Conservation (phyloP, 2,797 vertebrate species). For the Sebastes steindachneri region DNA sequence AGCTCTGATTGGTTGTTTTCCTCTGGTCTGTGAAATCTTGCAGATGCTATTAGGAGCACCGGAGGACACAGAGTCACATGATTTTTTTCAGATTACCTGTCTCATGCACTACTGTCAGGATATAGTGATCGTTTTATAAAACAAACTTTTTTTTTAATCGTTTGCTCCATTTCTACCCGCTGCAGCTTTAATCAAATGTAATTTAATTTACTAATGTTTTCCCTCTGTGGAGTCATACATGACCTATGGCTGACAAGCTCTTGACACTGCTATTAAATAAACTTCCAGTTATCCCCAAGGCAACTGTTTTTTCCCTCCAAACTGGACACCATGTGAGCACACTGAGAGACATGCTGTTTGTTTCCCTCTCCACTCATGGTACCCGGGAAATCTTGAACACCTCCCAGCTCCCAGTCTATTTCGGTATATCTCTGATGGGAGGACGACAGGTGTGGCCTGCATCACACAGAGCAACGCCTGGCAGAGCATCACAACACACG, state of each 20-base stretch:
- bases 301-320: slow-evolving; percentile 8
- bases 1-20: too few species aligned
- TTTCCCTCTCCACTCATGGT: slow-evolving; percentile 16
- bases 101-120: too few species aligned
- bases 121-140: too few species aligned
- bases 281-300: not conserved
- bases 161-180: too few species aligned
- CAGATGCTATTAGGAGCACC: too few species aligned
- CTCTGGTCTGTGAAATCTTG: too few species aligned
- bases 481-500: slow-evolving; percentile 40
- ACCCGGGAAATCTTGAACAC: slow-evolving; percentile 44
- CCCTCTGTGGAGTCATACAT: not conserved
- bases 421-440: slow-evolving; percentile 59
- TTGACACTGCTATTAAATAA: not conserved
- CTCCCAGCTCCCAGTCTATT: slow-evolving; percentile 67
- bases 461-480: slow-evolving; percentile 29
- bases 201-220: too few species aligned
- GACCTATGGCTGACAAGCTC: accelerated
- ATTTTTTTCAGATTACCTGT: too few species aligned
- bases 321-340: not conserved
- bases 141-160: too few species aligned
- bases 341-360: slow-evolving; percentile 29
- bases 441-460: slow-evolving; percentile 69
- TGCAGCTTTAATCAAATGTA: too few species aligned
- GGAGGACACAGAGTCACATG: accelerated